phyloP scores from a whole-genome alignment of 1,140 invertebrate genomes.

The Tetramorium parvispinum region DNA sequence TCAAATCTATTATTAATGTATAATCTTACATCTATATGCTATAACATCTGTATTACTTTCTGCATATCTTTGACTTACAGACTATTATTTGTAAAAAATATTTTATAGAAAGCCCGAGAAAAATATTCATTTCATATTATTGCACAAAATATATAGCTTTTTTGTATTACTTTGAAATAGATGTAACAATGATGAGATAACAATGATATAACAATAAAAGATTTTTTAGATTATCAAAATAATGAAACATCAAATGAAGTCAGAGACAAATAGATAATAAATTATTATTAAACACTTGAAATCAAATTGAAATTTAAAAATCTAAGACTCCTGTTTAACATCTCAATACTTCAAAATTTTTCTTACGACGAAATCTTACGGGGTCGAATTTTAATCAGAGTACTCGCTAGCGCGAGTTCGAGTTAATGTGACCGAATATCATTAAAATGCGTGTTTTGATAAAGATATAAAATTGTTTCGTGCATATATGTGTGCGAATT shows the following conservation, averaged over 20 bases:
- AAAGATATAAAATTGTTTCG: neutral
- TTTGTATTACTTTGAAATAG: neutral
- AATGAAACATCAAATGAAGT: too few species aligned
- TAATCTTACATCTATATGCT: neutral
- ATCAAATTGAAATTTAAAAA: too few species aligned
- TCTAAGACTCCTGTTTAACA: neutral
- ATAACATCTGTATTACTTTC: neutral
- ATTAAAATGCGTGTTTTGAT: neutral
- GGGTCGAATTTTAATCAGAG: neutral
- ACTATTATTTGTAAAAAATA: neutral
- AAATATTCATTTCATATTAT: neutral
- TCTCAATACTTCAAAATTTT: neutral
- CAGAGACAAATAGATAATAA: too few species aligned
- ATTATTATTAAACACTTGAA: too few species aligned
- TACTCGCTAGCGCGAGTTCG: too few species aligned
- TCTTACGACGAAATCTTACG: neutral
- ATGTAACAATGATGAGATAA: too few species aligned
- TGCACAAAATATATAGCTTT: neutral
- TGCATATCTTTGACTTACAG: neutral
- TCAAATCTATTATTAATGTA: constrained; percentile 5
- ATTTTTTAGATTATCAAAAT: too few species aligned
- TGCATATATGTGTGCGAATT: neutral
- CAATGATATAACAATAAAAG: too few species aligned
- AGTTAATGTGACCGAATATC: too few species aligned
- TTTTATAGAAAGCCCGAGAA: neutral